Conservation (phyloP, 2,113 vertebrate genomes). For the Isurus oxyrinchus region DNA sequence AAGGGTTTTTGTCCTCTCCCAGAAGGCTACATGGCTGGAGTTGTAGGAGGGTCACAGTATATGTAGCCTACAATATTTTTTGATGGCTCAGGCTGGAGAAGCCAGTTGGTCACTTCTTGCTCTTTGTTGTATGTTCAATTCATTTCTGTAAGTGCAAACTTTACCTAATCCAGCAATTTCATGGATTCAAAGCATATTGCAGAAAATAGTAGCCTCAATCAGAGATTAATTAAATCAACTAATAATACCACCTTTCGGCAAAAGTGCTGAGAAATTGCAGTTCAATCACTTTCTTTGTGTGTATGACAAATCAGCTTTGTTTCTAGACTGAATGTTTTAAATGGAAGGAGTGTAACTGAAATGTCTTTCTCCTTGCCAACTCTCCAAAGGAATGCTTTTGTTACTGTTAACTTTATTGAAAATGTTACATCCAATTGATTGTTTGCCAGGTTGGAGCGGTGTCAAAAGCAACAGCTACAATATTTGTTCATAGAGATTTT, state of each 20-base stretch:
- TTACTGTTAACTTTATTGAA: background rate
- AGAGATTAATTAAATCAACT: background rate
- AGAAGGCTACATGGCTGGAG: background rate
- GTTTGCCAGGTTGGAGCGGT: background rate
- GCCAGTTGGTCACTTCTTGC: background rate
- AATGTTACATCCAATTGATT: background rate
- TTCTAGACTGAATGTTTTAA: background rate
- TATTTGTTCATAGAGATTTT: background rate
- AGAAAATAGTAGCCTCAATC: background rate
- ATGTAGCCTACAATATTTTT: background rate
- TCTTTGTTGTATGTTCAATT: background rate
- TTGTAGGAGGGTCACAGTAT: background rate
- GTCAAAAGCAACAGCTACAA: background rate
- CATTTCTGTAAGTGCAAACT: background rate
- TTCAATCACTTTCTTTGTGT: background rate
- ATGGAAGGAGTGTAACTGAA: background rate
- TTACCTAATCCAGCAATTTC: background rate
- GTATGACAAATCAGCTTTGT: background rate
- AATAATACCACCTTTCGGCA: background rate
- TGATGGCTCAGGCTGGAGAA: background rate
- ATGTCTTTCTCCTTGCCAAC: background rate
- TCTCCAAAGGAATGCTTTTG: background rate
- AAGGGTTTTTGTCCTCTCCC: background rate
- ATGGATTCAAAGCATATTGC: background rate
- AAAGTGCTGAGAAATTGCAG: background rate